Evolutionary conservation across 1,140 invertebrate genomes (phyloP).

Genomic region (Diabrotica virgifera): DNA sequence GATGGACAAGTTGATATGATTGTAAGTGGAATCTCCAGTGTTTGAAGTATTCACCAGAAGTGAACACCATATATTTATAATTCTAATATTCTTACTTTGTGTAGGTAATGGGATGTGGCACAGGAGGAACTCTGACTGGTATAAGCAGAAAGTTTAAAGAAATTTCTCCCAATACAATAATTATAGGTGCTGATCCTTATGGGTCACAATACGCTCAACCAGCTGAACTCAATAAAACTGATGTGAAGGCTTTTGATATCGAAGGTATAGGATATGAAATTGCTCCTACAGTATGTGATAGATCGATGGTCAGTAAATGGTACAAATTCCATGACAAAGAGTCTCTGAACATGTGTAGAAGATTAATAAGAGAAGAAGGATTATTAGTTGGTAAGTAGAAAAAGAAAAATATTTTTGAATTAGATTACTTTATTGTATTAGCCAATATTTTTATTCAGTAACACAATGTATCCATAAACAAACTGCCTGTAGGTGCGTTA

Average conservation of each 20-base stretch:
- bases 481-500: too few species aligned
- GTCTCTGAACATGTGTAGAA: conserved; percentile 75
- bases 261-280: conserved; percentile 92
- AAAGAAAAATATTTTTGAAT: too few species aligned
- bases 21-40: conserved; percentile 40
- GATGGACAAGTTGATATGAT: conserved; percentile 79
- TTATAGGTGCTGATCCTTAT: conserved; percentile 84
- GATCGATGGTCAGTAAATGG: conserved; percentile 80
- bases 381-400: conserved; percentile 75
- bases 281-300: conserved; percentile 83
- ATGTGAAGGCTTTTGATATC: conserved; percentile 74
- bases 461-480: too few species aligned
- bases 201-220: conserved; percentile 85
- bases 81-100: not conserved
- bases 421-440: too few species aligned
- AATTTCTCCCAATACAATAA: conserved; percentile 58
- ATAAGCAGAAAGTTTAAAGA: conserved; percentile 84
- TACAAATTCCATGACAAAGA: conserved; percentile 78
- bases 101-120: conserved; percentile 72
- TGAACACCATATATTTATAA: not conserved
- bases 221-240: conserved; percentile 61
- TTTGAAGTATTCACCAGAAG: not conserved
- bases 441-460: too few species aligned
- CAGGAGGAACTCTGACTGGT: conserved; percentile 87
- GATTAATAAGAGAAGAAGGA: conserved; percentile 89